Base-by-base conservation (phyloP, 2,888 invertebrate genomes). In the Platycheirus albimanus region DNA sequence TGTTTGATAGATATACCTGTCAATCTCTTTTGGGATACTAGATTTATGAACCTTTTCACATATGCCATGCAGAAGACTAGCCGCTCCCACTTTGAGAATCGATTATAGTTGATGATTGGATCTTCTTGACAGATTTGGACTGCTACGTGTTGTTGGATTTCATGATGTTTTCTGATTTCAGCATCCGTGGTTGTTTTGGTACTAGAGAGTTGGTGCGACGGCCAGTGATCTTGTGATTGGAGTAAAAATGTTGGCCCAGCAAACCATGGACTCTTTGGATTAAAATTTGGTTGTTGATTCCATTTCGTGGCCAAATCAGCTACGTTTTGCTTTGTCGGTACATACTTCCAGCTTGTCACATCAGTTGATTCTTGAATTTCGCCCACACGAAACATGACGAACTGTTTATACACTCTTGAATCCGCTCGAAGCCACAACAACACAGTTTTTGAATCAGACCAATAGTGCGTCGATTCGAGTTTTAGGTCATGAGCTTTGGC, bases 381-480 rank as follows among this genome's bases (percentile, higher is more conserved):
- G 0, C 71, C 84, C 84, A n/a, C n/a, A n/a, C n/a, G 63, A 24
- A 81, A 78, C 74, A 78, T 76, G 1, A 85, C 85, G n/a, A 85
- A 85, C 61, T 85, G 78, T 13, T 81, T 76, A 33, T 56, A 81
- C 2, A 8, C 43, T 64, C 85, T 84, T 0, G 75, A 72, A 11
- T 86, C 85, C 3, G 85, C 79, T 52, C 66, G 45, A 5, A 87
- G 56, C 87, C 87, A 87, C 7, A 61, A 45, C 13, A 87, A 33
- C 11, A 86, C 87, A 2, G 85, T 86, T 61, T 71, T 85, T 0
- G 87, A 88, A 47, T 88, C 87, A 3, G 86, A 72, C 87, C 87
- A 87, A 61, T 85, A 86, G 20, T 71, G 19, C 0, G 13, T 81
- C 4, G 66, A 11, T 13, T 64, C 38, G 28, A 87, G 71, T 1